A percentile compares a stretch with the other conserved stretches of the same genome.
These are phyloP conservation scores for Phalanger gymnotis DNA, from an alignment of 2,797 vertebrate species.

Conservation along the genomic window DNA sequence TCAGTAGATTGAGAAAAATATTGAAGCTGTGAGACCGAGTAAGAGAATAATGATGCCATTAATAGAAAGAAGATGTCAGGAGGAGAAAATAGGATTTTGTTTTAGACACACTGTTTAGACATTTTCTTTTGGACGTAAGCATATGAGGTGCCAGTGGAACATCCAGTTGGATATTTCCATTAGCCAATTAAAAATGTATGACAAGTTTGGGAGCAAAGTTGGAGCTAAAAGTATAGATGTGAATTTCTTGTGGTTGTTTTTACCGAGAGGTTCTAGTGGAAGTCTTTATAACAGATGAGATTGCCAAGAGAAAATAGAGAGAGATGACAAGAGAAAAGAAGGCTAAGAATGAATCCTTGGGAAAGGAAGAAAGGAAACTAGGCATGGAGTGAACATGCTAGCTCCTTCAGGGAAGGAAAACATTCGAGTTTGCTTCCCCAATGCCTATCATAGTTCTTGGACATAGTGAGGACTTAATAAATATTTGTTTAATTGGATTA, in stretches of 20 bases:
- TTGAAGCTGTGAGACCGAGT: neutral
- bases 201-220: neutral
- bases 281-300: neutral
- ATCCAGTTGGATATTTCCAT: neutral
- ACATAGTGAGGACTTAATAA: neutral
- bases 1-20: neutral
- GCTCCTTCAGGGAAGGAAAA: neutral
- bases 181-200: neutral
- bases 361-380: neutral
- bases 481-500: neutral
- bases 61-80: neutral
- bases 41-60: neutral
- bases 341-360: neutral
- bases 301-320: neutral
- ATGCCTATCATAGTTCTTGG: neutral
- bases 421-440: neutral
- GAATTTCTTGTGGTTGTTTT: no score
- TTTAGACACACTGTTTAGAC: neutral
- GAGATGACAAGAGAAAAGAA: neutral
- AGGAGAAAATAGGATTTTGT: neutral
- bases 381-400: neutral
- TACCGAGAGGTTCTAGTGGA: neutral
- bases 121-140: neutral
- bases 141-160: neutral
- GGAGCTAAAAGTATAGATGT: neutral